Evolutionary conservation across 1,140 invertebrate genomes (phyloP).

Genomic region (Apis dorsata): DNA sequence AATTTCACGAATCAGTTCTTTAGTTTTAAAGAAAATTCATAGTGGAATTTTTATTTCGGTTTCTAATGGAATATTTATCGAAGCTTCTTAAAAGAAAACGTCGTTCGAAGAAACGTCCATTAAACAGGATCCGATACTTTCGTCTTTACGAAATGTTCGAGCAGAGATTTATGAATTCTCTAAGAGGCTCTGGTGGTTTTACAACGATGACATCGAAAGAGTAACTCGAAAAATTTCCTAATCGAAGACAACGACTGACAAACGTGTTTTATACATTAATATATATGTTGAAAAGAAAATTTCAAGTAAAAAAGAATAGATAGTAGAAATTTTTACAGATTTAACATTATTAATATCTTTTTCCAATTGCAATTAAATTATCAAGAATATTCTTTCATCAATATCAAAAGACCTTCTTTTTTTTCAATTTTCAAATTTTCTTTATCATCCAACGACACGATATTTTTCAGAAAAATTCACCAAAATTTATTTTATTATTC

Average conservation of each 20-base stretch:
- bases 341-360: neutral
- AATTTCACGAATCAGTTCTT: too few relatives aligned
- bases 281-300: neutral
- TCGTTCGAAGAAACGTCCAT: neutral
- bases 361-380: neutral
- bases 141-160: neutral
- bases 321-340: neutral
- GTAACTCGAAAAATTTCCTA: conserved; percentile 6
- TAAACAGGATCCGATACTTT: neutral
- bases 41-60: neutral
- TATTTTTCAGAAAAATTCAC: neutral
- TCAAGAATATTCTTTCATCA: too few relatives aligned
- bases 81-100: neutral
- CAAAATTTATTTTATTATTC: neutral
- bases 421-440: too few relatives aligned
- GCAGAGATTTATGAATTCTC: neutral
- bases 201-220: neutral
- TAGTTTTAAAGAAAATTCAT: neutral
- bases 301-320: neutral
- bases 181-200: neutral
- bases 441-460: too few relatives aligned
- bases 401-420: too few relatives aligned
- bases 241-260: neutral
- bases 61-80: neutral
- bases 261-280: neutral